A percentile compares a stretch with the other conserved stretches of the same genome.
These are phyloP conservation scores for Monopterus albus DNA, from an alignment of 2,113 vertebrate species.

Conservation along the genomic window DNA sequence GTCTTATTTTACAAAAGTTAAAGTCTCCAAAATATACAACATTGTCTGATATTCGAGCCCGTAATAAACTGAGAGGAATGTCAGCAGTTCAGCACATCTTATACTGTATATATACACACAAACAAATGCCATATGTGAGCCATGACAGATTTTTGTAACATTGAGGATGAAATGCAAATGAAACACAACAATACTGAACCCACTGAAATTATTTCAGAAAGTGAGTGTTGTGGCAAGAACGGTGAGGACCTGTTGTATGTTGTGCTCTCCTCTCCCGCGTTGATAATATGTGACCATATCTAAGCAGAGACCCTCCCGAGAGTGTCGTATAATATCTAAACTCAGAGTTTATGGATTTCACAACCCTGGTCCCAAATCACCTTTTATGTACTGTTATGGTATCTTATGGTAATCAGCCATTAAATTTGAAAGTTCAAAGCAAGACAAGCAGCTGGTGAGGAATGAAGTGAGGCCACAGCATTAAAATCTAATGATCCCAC, in stretches of 20 bases:
- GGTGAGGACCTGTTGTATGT: no score
- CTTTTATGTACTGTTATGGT: background rate
- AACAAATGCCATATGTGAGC: conserved; percentile 27
- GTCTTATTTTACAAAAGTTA: conserved; percentile 48
- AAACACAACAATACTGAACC: conserved; percentile 46
- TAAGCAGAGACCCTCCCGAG: conserved; percentile 33
- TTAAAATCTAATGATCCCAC: background rate
- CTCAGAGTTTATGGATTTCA: conserved; percentile 25
- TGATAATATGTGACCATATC: conserved; percentile 11
- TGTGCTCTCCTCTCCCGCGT: conserved; percentile 6
- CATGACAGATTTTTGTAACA: conserved; percentile 17
- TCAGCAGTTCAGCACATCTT: conserved; percentile 27
- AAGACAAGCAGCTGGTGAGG: background rate
- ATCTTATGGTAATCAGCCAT: background rate
- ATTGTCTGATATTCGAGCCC: conserved; percentile 30
- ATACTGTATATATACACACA: conserved; percentile 33
- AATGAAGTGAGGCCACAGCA: background rate
- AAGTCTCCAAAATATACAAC: conserved; percentile 55
- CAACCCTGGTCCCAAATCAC: conserved; percentile 17
- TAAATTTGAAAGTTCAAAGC: conserved; percentile 9
- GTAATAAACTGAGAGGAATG: conserved; percentile 43
- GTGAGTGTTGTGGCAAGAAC: no score
- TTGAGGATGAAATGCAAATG: conserved; percentile 19
- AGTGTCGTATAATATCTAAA: conserved; percentile 16
- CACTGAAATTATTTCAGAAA: background rate